Base-by-base conservation (phyloP, 1,140 invertebrate species). In the Chelonus insularis region DNA sequence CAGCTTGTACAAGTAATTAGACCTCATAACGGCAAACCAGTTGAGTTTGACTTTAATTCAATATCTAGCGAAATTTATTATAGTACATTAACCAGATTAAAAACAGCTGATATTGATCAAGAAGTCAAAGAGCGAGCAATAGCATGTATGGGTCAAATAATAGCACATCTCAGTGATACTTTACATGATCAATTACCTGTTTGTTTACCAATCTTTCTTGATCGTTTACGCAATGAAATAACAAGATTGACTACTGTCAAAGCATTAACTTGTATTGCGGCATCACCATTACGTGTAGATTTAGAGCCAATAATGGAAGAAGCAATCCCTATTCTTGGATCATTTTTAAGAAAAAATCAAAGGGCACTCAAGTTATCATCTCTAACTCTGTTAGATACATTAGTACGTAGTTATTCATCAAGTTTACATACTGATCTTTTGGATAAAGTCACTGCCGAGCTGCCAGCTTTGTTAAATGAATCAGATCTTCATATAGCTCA, bases 41-140 rank as follows among this genome's bases (percentile, higher is more conserved):
- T 85, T 11, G 84, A 81, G 62, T 91, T 91, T 70, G 90, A 96
- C 80, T 91, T 94, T 66, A 86, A 85, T 0, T 86, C 88, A 4
- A 93, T 92, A 73, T 90, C 93, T 1, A 83, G 84, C 1, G 88
- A 91, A 55, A 87, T 98, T 68, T 98, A 97, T 79, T 82, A 86
- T 32, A 94, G 91, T 69, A 95, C 94, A 0, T 79, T 97, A 51
- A 86, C 89, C 52, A 85, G 96, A 65, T 82, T 99, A 2, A 90
- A 89, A 72, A 94, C 96, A n/a, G 90, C 96, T 0, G 96, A 98
- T 76, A 96, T 98, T 68, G 96, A 98, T 83, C 97, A 98, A 76
- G 96, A 99, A 84, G 96, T 99, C 0, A 99, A 99, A 76, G 97
- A 99, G 75, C 85, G 96, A 59, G 96, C 97, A 4, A 98, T 99